Evolutionary conservation across 2,797 vertebrate genomes (phyloP), one percentile per base, ranked within the genome.

Genomic region (Staurois parvus): DNA sequence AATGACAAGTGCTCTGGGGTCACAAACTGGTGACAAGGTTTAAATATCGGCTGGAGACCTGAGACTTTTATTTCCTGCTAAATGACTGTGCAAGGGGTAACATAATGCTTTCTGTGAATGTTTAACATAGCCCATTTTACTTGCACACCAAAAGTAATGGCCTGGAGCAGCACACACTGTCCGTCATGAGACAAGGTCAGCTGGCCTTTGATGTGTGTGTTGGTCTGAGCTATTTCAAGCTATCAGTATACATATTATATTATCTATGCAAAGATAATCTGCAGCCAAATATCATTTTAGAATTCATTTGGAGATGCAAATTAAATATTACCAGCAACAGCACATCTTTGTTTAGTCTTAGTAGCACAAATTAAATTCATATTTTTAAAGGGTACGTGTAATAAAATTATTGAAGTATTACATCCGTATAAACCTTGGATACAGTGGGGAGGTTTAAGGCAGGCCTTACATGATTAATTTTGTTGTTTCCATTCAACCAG

Each of bases 31-130:
- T 90, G 92, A 87, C 67, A 79, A 87, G 91, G 96, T 95, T 96
- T 97, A 94, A 96, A 97, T 95, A 94, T 92, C 90, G 93, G 93
- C 93, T 92, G 95, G 94, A 92, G 85, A 90, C 91, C 88, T 24
- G 93, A 94, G 94, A 94, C 89, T 84, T 89, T 89, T 90, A 52
- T 88, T 24, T 52, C 26, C 62, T 89, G 91, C 89, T 7, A 74
- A 70, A 72, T 40, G 12, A 37, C 15, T 72, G 45, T 59, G 59
- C n/a, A 59, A 40, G n/a, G 30, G 70, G 68, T 72, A 48, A 59
- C 21, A 56, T 42, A 52, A n/a, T 69, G 37, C 17, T 24, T 2
- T 52, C 5, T 81, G 42, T 72, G 32, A 59, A 40, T 68, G 11
- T n/a, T 72, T 52, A 68, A 69, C 66, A 12, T 79, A 79, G 76